Percentiles rank a stretch among this genome's conserved stretches.
Conservation (phyloP, 37 sponge, comb jelly and placozoan species). For the Bolinopsis microptera region DNA sequence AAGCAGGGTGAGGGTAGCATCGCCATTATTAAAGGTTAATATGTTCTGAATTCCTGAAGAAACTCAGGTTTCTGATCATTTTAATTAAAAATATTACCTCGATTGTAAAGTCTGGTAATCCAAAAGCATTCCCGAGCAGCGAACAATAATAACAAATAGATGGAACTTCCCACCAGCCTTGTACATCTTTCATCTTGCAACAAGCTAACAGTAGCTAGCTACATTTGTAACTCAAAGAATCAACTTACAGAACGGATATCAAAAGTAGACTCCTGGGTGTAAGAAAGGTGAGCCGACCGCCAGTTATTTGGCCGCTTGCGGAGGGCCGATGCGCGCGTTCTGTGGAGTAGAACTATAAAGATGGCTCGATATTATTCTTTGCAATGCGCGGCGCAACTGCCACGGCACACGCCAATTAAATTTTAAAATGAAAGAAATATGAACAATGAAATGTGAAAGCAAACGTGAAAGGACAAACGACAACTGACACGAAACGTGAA, state of each 20-base stretch:
- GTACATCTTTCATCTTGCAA: slow-evolving; percentile 9
- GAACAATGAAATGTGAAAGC: too few relatives aligned
- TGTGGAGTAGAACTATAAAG: not conserved
- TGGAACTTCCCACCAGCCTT: slow-evolving; percentile 55
- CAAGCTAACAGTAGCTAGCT: not conserved
- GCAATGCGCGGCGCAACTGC: too few relatives aligned
- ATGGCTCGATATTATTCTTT: too few relatives aligned
- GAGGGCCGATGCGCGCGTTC: not conserved
- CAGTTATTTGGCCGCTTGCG: not conserved
- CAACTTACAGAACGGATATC: not conserved
- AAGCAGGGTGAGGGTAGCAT: too few relatives aligned
- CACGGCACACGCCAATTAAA: too few relatives aligned
- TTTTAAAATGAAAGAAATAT: too few relatives aligned
- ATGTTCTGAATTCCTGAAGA: too few relatives aligned
- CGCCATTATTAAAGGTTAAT: too few relatives aligned
- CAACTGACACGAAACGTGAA: too few relatives aligned
- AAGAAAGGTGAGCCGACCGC: not conserved
- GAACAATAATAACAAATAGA: slow-evolving; percentile 55
- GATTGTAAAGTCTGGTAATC: slow-evolving; percentile 44
- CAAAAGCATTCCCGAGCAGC: slow-evolving; percentile 47
- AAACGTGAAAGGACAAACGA: too few relatives aligned
- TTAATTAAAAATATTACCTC: too few relatives aligned
- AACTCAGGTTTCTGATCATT: too few relatives aligned
- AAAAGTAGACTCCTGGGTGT: not conserved
- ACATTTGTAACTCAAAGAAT: not conserved